phyloP scores from a whole-genome alignment of 2,113 vertebrate genomes.

The Lamprologus ornatipinnis region DNA sequence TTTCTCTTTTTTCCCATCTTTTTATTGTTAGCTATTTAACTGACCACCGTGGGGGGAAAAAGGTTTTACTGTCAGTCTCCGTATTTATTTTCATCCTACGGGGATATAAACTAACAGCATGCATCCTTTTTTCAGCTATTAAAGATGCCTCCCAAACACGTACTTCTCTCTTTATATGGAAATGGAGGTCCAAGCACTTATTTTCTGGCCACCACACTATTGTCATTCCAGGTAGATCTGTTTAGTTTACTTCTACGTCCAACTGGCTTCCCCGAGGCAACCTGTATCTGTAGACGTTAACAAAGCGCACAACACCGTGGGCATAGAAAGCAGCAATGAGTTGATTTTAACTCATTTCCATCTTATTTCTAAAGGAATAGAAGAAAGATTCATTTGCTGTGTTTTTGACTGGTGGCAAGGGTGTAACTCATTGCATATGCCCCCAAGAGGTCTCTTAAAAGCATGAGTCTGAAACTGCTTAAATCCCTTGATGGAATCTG shows the following conservation, averaged over 20 bases:
- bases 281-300: conserved; percentile 20
- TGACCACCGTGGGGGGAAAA: conserved; percentile 36
- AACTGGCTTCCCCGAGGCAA: conserved; percentile 34
- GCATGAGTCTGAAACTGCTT: conserved; percentile 23
- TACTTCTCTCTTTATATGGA: conserved; percentile 58
- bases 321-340: not conserved
- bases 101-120: conserved; percentile 50
- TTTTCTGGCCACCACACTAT: conserved; percentile 12
- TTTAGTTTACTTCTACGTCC: conserved; percentile 30
- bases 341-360: conserved; percentile 40
- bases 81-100: conserved; percentile 12
- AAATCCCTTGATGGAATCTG: conserved; percentile 9
- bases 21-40: conserved; percentile 45
- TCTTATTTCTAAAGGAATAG: conserved; percentile 30
- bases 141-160: conserved; percentile 47
- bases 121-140: conserved; percentile 11
- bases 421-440: conserved; percentile 13
- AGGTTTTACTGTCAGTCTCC: conserved; percentile 34
- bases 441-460: conserved; percentile 35
- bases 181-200: conserved; percentile 38
- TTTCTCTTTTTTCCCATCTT: not conserved
- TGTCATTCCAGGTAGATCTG: conserved; percentile 41
- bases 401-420: conserved; percentile 23
- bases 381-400: conserved; percentile 23
- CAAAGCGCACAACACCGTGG: not conserved